Evolutionary conservation across 2,888 invertebrate genomes (phyloP).

Genomic region (Tupiocoris notatus): DNA sequence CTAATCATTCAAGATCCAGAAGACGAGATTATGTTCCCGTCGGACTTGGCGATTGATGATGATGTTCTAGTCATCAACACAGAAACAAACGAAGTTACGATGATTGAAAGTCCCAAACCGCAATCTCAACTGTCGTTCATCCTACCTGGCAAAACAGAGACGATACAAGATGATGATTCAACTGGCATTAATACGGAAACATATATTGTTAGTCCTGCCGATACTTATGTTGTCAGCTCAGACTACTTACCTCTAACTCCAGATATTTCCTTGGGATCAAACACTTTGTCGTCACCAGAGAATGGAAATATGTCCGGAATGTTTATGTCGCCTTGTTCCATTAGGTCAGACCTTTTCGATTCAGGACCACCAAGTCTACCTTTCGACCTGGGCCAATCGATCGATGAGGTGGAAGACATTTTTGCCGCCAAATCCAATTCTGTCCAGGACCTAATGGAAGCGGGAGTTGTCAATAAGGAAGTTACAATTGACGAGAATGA

Average conservation of each 20-base stretch:
- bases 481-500: neutral
- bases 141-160: conserved; percentile 42
- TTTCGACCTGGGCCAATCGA: conserved; percentile 47
- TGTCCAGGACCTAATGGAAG: conserved; percentile 22
- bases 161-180: conserved; percentile 37
- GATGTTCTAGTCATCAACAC: conserved; percentile 58
- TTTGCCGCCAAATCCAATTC: neutral
- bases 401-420: conserved; percentile 48
- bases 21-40: conserved; percentile 47
- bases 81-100: conserved; percentile 56
- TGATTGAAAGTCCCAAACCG: conserved; percentile 53
- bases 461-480: conserved; percentile 8
- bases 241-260: conserved; percentile 44
- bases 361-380: conserved; percentile 49
- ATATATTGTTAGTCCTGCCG: conserved; percentile 40
- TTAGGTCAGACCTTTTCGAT: conserved; percentile 49
- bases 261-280: conserved; percentile 41
- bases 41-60: conserved; percentile 49
- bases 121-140: conserved; percentile 51
- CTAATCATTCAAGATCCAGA: conserved; percentile 54
- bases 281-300: conserved; percentile 48
- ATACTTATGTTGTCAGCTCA: conserved; percentile 22
- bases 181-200: conserved; percentile 44
- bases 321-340: conserved; percentile 50
- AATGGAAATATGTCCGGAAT: conserved; percentile 50